Evolutionary conservation across 1,140 invertebrate species (phyloP).

Genomic region (Heterodera schachtii): DNA sequence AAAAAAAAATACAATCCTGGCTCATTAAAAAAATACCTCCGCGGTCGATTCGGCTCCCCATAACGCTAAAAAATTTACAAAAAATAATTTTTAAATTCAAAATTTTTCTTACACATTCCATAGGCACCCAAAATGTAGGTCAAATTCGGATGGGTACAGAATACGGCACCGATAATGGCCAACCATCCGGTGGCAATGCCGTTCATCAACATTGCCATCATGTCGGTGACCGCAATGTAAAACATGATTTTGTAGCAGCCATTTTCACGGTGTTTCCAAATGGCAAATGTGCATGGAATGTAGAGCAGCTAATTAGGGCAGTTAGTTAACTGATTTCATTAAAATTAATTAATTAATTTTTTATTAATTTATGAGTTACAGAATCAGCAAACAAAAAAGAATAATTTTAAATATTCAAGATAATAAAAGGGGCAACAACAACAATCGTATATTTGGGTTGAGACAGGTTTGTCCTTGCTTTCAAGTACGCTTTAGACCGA

Average conservation of each 20-base stretch:
- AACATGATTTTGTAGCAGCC: slow-evolving; percentile 24
- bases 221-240: slow-evolving; percentile 28
- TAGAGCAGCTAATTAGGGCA: slow-evolving; percentile 9
- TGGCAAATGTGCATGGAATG: slow-evolving; percentile 17
- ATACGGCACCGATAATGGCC: slow-evolving; percentile 34
- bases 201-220: slow-evolving; percentile 17
- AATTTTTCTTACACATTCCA: slow-evolving; percentile 24
- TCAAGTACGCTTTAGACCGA: no score
- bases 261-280: slow-evolving; percentile 18
- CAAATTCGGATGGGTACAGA: slow-evolving; percentile 27
- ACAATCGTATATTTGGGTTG: no score
- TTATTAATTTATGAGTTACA: no score
- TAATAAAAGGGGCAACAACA: no score
- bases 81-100: no score
- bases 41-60: slow-evolving; percentile 9
- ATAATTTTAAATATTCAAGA: no score
- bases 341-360: no score
- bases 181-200: slow-evolving; percentile 24
- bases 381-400: no score
- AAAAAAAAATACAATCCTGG: background rate
- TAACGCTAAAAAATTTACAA: slow-evolving; percentile 15
- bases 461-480: no score
- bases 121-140: slow-evolving; percentile 26
- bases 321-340: no score
- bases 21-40: background rate